Evolutionary conservation across 2,113 vertebrate genomes (phyloP), one percentile per base, ranked within the genome.

Genomic region (Formicarius rufipectus): DNA sequence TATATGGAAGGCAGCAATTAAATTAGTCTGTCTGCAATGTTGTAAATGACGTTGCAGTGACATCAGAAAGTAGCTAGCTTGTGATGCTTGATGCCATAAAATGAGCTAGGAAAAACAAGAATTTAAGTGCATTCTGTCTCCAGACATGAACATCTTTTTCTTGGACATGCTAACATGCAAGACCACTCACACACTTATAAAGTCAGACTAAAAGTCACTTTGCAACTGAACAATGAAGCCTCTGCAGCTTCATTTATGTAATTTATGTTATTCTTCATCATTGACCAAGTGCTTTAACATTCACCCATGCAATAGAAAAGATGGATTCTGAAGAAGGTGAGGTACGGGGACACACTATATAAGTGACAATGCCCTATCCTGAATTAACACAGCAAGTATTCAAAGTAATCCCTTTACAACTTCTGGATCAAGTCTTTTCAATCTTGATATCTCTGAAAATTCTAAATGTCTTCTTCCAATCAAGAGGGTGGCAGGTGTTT

Each of bases 161-260:
- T 62, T 30, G 89, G 58, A 42, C 50, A 45, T 1, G 0, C 24
- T 73, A 59, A 56, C 19, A 33, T 47, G 21, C 31, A 80, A 92
- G 97, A 97, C 94, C 94, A 96, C 95, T 64, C 94, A 97, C 56
- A 39, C 6, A 33, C 27, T 94, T 91, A 69, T 4, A 8, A 94
- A 76, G 33, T 74, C 56, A 93, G 45, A 88, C 90, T 91, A 92
- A 91, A 97, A 89, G 64, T 71, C 40, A 73, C 17, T 90, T 79
- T 93, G 47, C 81, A 87, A 39, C 24, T 21, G 66, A 90, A 89
- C 31, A 84, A 44, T 53, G 75, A 93, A 87, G 39, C 22, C 42
- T 82, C 53, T 82, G 35, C 55, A 91, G n/a, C 44, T 89, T 88
- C 13, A 4, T n/a, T n/a, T n/a, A n/a, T n/a, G n/a, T n/a, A n/a